Evolutionary conservation across 2,113 vertebrate species (phyloP).

Genomic region (Phyllostomus discolor): DNA sequence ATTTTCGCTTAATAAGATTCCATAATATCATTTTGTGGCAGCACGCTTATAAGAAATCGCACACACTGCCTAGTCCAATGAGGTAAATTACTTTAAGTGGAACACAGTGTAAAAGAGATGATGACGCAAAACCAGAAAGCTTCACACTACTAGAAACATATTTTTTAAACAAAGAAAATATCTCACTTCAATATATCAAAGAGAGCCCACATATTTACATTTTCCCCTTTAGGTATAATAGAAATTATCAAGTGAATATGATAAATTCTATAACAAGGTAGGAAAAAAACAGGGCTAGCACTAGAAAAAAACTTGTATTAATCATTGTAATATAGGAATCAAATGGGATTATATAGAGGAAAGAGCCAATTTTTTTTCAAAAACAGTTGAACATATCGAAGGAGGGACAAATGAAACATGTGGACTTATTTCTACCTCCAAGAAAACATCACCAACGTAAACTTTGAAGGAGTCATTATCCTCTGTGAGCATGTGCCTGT

Average conservation of each 20-base stretch:
- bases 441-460: background rate
- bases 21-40: background rate
- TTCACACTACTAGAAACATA: background rate
- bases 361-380: background rate
- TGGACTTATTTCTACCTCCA: accelerated
- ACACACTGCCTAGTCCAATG: background rate
- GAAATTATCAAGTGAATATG: background rate
- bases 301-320: background rate
- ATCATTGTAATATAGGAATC: background rate
- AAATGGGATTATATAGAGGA: background rate
- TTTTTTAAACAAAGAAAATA: background rate
- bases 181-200: background rate
- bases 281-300: background rate
- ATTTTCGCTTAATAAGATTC: background rate
- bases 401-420: background rate
- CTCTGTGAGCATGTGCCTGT: background rate
- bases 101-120: background rate
- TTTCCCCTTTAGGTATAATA: background rate
- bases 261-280: background rate
- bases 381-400: background rate
- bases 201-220: background rate
- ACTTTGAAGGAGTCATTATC: background rate
- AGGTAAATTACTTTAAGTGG: background rate
- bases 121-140: background rate
- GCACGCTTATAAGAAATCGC: background rate